Conservation (phyloP, 2,888 invertebrate species). For the Rhagonycha fulva region DNA sequence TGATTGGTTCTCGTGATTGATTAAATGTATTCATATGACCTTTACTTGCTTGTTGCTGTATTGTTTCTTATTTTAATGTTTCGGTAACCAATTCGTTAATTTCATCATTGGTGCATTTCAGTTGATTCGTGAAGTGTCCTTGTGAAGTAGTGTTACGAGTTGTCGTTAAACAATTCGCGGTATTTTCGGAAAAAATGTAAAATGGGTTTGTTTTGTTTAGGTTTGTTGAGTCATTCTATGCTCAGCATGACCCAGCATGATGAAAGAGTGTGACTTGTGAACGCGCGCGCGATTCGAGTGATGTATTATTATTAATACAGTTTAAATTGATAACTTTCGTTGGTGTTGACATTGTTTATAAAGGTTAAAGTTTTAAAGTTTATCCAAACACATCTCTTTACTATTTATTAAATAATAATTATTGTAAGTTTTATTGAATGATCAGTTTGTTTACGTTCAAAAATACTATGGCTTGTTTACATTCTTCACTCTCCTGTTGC, state of each 20-base stretch:
- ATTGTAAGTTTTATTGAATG: conserved; percentile 26
- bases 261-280: conserved; percentile 27
- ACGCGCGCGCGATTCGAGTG: conserved; percentile 33
- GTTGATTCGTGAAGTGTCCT: neutral
- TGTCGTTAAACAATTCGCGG: neutral
- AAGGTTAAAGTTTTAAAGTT: conserved; percentile 34
- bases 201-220: conserved; percentile 18
- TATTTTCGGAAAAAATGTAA: neutral
- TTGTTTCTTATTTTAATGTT: conserved; percentile 31
- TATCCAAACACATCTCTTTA: conserved; percentile 20
- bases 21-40: conserved; percentile 49
- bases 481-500: conserved; percentile 31
- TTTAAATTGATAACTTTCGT: conserved; percentile 34
- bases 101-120: conserved; percentile 2
- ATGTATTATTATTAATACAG: conserved; percentile 13
- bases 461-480: conserved; percentile 35
- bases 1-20: conserved; percentile 41
- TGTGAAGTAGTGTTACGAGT: neutral
- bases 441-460: conserved; percentile 32
- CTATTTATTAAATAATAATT: neutral
- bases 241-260: conserved; percentile 31
- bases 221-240: conserved; percentile 36
- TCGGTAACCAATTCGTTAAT: conserved; percentile 10
- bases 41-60: conserved; percentile 41
- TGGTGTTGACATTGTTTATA: conserved; percentile 29